Conservation (phyloP, 2,888 invertebrate species). For the Tuta absoluta region DNA sequence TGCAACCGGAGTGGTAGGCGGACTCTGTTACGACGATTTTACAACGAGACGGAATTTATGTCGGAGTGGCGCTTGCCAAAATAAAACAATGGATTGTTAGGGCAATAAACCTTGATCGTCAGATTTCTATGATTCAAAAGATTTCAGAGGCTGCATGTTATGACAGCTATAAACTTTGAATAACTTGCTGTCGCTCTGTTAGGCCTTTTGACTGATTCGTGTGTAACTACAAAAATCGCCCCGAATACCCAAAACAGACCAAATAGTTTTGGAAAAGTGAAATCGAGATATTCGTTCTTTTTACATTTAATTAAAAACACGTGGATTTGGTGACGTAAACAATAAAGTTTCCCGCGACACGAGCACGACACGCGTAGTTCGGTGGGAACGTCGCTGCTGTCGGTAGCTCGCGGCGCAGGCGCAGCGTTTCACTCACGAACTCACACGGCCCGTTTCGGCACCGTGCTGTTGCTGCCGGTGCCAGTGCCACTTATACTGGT, state of each 20-base stretch:
- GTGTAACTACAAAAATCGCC: no score
- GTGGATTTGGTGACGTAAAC: slow-evolving; percentile 7
- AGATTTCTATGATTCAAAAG: background rate
- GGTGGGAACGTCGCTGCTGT: slow-evolving; percentile 66
- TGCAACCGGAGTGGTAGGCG: slow-evolving; percentile 42
- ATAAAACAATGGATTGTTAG: background rate
- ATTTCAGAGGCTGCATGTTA: background rate
- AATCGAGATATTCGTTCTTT: background rate
- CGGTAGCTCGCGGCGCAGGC: slow-evolving; percentile 74
- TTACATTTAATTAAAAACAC: background rate
- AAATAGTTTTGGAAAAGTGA: no score
- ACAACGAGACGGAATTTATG: slow-evolving; percentile 21
- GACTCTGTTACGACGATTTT: slow-evolving; percentile 33
- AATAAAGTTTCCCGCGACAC: slow-evolving; percentile 8
- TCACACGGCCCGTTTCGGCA: slow-evolving; percentile 67
- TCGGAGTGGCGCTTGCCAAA: slow-evolving; percentile 13
- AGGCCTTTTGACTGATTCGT: background rate
- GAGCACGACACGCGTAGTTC: slow-evolving; percentile 20
- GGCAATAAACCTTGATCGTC: background rate
- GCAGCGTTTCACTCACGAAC: slow-evolving; percentile 72
- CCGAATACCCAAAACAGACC: no score
- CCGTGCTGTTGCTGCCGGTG: slow-evolving; percentile 31
- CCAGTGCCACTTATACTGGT: slow-evolving; percentile 55
- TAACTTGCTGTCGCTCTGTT: background rate
- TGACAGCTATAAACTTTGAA: background rate